These are phyloP conservation scores for Heliconius aoede DNA, from an alignment of 2,888 invertebrate genomes.

Conservation along the genomic window DNA sequence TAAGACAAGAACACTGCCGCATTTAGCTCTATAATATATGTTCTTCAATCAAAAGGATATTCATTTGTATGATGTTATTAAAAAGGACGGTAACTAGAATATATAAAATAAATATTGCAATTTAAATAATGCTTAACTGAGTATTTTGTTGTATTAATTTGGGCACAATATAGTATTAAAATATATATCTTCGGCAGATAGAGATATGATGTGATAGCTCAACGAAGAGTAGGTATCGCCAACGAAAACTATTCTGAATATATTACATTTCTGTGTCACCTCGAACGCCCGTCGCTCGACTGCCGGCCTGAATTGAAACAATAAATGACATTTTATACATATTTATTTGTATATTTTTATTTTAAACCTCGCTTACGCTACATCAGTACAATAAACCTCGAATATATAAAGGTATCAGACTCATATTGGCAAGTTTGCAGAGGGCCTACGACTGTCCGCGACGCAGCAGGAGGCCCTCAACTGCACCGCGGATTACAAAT, in stretches of 20 bases:
- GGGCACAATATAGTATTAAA: too few species aligned
- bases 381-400: slow-evolving; percentile 50
- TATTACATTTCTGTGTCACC: slow-evolving; percentile 27
- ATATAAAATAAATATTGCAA: too few species aligned
- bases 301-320: slow-evolving; percentile 53
- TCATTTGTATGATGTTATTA: too few species aligned
- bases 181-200: too few species aligned
- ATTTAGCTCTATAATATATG: neutral
- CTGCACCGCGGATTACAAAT: neutral
- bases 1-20: slow-evolving; percentile 9
- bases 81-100: neutral
- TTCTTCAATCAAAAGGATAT: too few species aligned
- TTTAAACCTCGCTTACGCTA: slow-evolving; percentile 58
- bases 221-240: slow-evolving; percentile 48
- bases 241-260: neutral
- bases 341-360: slow-evolving; percentile 65
- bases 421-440: slow-evolving; percentile 70
- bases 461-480: slow-evolving; percentile 6
- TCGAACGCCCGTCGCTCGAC: too few species aligned
- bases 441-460: slow-evolving; percentile 20
- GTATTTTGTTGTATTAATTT: too few species aligned
- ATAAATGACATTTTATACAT: slow-evolving; percentile 55
- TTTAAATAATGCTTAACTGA: too few species aligned
- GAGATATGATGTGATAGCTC: slow-evolving; percentile 53
- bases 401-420: slow-evolving; percentile 66